Conservation (phyloP, 2,113 vertebrate genomes). For the Lophotis ruficrista region DNA sequence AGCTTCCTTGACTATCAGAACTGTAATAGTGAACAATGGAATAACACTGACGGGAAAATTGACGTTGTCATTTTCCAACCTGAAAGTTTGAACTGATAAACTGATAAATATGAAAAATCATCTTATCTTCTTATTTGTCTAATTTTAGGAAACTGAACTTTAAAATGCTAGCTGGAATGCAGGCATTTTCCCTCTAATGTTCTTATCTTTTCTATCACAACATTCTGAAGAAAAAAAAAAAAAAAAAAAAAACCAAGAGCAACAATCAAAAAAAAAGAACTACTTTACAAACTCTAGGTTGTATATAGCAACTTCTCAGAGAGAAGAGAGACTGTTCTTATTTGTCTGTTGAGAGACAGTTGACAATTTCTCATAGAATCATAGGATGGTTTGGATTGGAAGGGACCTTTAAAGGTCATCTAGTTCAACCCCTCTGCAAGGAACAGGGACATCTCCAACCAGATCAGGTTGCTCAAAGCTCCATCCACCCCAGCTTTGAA, state of each 20-base stretch:
- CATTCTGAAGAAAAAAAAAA: background rate
- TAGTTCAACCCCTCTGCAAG: too few species aligned
- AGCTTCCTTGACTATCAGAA: background rate
- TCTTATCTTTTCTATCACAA: background rate
- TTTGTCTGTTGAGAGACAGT: background rate
- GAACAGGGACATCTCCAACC: too few species aligned
- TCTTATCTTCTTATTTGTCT: background rate
- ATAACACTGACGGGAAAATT: background rate
- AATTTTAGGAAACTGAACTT: background rate
- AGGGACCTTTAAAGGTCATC: too few species aligned
- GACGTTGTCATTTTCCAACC: background rate
- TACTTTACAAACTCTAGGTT: background rate
- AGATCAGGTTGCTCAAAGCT: too few species aligned
- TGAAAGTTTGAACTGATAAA: background rate
- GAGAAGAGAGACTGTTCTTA: background rate
- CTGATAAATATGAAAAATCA: background rate
- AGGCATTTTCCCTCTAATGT: background rate
- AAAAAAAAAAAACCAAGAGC: background rate
- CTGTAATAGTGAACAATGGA: background rate
- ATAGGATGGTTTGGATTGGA: too few species aligned
- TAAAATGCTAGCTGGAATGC: background rate
- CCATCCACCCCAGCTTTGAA: too few species aligned
- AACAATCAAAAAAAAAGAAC: background rate
- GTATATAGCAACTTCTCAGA: background rate
- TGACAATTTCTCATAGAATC: background rate